A percentile compares a stretch with the other conserved stretches of the same genome.
phyloP scores from a whole-genome alignment of 2,113 vertebrate species.

The Hipposideros armiger region DNA sequence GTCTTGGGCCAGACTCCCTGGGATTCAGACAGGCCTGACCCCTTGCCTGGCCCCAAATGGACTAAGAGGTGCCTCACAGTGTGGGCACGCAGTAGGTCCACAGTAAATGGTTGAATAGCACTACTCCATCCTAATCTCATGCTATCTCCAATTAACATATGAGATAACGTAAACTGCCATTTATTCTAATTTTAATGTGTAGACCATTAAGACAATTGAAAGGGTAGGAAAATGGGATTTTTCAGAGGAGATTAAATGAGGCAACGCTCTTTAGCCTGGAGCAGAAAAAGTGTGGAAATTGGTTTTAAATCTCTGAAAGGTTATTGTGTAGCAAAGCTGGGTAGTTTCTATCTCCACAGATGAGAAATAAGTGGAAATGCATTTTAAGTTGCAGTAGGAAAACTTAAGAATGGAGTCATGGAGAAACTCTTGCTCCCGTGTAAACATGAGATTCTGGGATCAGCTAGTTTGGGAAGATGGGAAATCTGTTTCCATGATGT shows the following conservation, averaged over 20 bases:
- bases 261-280: not conserved
- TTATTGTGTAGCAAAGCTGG: not conserved
- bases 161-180: not conserved
- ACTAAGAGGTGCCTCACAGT: not conserved
- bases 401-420: not conserved
- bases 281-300: not conserved
- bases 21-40: not conserved
- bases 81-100: not conserved
- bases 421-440: not conserved
- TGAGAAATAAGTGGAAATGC: not conserved
- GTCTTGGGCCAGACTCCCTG: not conserved
- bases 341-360: not conserved
- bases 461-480: not conserved
- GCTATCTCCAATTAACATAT: not conserved
- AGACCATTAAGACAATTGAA: not conserved
- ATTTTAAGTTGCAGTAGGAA: not conserved
- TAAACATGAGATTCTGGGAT: not conserved
- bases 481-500: not conserved
- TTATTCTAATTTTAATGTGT: not conserved
- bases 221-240: slow-evolving; percentile 6
- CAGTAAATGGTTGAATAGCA: too few relatives aligned
- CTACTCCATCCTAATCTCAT: not conserved
- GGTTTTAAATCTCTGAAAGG: not conserved
- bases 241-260: slow-evolving; percentile 48
- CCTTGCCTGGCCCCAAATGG: not conserved